A percentile compares a stretch with the other conserved stretches of the same genome.
Conservation (phyloP, 2,113 vertebrate species). For the Ochotona curzoniae region DNA sequence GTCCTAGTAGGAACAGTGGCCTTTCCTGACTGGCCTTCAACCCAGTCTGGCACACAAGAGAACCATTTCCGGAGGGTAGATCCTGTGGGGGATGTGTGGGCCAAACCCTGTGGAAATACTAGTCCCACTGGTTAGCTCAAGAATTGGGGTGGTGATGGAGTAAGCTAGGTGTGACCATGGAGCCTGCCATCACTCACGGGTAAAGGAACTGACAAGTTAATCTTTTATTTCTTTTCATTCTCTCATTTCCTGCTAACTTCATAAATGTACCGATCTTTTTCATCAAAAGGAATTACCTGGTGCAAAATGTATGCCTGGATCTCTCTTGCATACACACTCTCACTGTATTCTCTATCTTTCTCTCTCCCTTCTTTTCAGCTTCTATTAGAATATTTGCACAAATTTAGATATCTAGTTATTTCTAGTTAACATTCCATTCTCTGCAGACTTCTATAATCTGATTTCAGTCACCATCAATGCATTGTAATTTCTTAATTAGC, state of each 20-base stretch:
- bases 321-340: neutral
- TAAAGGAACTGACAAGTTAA: too few species aligned
- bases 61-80: too few species aligned
- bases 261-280: neutral
- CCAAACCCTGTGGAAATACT: too few species aligned
- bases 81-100: too few species aligned
- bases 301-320: neutral
- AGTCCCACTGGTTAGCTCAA: too few species aligned
- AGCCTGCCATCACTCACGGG: too few species aligned
- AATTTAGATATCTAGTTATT: neutral
- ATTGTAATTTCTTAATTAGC: neutral
- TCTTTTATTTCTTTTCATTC: neutral
- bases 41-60: too few species aligned
- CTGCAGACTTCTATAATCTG: neutral
- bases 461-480: neutral
- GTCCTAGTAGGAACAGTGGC: too few species aligned
- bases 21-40: too few species aligned
- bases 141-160: too few species aligned
- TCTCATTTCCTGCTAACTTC: neutral
- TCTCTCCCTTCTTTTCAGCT: neutral
- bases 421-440: neutral
- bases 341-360: neutral
- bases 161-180: too few species aligned
- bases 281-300: neutral
- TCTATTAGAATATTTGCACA: neutral